Percentiles rank a stretch among this genome's conserved stretches.
phyloP scores from a whole-genome alignment of 2,113 vertebrate species.

The Archilochus colubris region DNA sequence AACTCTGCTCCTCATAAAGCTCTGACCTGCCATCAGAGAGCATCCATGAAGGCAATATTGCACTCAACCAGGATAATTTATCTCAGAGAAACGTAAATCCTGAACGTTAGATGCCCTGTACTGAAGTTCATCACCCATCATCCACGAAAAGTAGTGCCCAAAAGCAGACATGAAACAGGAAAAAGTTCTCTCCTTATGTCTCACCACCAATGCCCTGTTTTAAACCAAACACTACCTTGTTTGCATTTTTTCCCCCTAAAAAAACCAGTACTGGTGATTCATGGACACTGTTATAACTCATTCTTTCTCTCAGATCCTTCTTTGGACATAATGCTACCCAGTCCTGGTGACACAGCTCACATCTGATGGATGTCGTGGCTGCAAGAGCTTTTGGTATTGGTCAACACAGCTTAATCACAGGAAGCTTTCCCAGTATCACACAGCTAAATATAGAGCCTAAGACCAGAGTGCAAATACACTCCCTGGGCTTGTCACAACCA shows the following conservation, averaged over 20 bases:
- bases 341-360: neutral
- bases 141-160: neutral
- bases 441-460: conserved; percentile 42
- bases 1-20: neutral
- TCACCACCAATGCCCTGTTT: neutral
- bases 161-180: neutral
- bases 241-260: neutral
- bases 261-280: neutral
- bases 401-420: conserved; percentile 29
- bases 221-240: accelerated
- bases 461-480: conserved; percentile 60
- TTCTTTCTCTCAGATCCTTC: neutral
- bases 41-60: accelerated
- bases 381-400: neutral
- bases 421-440: neutral
- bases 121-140: accelerated
- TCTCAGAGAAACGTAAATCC: neutral
- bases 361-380: neutral
- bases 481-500: conserved; percentile 50
- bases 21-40: neutral
- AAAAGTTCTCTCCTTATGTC: neutral
- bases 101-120: neutral
- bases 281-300: neutral
- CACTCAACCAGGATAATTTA: neutral
- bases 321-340: neutral